These are phyloP conservation scores for Cydia amplana DNA, from an alignment of 1,140 invertebrate genomes.

Conservation along the genomic window DNA sequence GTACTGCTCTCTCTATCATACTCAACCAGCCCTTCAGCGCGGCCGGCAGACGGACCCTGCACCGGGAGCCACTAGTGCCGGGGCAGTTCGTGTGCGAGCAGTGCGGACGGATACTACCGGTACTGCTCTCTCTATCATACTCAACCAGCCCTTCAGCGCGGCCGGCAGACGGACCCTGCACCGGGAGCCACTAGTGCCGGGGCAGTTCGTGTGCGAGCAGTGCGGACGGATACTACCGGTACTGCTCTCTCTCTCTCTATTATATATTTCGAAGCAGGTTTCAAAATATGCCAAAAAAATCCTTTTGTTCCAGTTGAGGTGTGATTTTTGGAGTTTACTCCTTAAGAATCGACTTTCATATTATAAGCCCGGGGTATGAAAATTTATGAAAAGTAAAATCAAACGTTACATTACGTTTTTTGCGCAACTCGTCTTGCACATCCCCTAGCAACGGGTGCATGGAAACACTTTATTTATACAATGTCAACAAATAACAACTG, in stretches of 20 bases:
- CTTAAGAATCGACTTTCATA: too few species aligned
- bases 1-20: background rate
- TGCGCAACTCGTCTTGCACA: too few species aligned
- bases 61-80: background rate
- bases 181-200: background rate
- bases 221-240: background rate
- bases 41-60: background rate
- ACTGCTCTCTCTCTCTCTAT: background rate
- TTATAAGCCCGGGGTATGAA: too few species aligned
- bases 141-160: background rate
- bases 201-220: background rate
- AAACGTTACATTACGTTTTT: too few species aligned
- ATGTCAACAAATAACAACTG: too few species aligned
- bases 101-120: background rate
- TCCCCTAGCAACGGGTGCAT: too few species aligned
- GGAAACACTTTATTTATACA: too few species aligned
- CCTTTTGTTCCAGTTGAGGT: too few species aligned
- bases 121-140: background rate
- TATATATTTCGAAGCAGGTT: too few species aligned
- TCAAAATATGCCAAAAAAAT: too few species aligned
- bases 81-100: background rate
- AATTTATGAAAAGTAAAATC: too few species aligned
- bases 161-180: background rate
- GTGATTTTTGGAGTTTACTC: too few species aligned
- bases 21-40: background rate